These are phyloP conservation scores for Melospiza georgiana DNA, from an alignment of 2,113 vertebrate species.

Conservation along the genomic window DNA sequence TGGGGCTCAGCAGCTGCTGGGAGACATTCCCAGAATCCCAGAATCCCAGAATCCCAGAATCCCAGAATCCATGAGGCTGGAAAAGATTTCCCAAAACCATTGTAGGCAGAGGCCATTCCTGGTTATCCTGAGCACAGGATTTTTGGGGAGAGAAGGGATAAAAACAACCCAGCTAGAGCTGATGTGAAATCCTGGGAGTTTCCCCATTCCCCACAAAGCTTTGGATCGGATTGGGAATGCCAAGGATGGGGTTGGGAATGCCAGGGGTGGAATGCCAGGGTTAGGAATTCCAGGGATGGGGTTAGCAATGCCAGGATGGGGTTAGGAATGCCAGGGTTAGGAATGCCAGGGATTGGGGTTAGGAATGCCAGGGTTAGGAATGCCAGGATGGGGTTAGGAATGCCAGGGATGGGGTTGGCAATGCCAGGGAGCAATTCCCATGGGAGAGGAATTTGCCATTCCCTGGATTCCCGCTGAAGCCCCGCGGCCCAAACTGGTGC, in stretches of 20 bases:
- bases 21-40: neutral
- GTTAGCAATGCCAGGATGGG: too few species aligned
- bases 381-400: neutral
- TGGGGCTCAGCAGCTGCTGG: neutral
- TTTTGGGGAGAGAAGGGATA: neutral
- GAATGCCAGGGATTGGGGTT: too few species aligned
- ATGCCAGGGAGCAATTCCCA: neutral
- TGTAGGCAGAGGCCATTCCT: neutral
- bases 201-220: neutral
- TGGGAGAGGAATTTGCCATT: neutral
- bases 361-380: too few species aligned
- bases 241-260: too few species aligned
- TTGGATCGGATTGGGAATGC: neutral
- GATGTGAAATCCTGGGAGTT: neutral
- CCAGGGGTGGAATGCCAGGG: too few species aligned
- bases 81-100: neutral
- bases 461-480: neutral
- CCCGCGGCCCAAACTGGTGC: neutral
- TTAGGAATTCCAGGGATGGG: too few species aligned
- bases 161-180: too few species aligned
- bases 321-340: too few species aligned
- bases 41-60: neutral
- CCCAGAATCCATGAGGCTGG: neutral
- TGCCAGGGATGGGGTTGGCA: neutral
- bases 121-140: too few species aligned